Percentiles rank a stretch among this genome's conserved stretches.
phyloP scores from a whole-genome alignment of 2,888 invertebrate species.

The Entomobrya multifasciata region DNA sequence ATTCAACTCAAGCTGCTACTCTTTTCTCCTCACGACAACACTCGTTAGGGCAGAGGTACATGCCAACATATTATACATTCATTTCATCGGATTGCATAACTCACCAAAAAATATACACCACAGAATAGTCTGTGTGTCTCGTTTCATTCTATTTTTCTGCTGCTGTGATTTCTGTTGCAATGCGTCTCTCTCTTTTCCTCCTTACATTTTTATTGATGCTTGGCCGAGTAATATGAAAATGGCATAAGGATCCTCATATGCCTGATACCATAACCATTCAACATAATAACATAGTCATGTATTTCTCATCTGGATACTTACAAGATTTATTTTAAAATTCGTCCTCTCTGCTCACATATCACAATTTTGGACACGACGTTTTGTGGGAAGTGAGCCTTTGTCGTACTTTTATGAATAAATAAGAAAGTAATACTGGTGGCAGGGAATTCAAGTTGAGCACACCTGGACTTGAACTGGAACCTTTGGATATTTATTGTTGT shows the following conservation, averaged over 20 bases:
- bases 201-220: constrained; percentile 53
- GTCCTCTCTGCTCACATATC: neutral
- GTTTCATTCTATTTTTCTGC: constrained; percentile 55
- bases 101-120: constrained; percentile 15
- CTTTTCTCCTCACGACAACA: constrained; percentile 31
- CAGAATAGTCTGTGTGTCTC: constrained; percentile 28
- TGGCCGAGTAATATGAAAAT: neutral
- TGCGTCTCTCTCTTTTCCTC: constrained; percentile 48
- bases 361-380: constrained; percentile 10
- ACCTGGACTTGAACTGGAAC: no score
- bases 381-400: neutral
- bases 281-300: constrained; percentile 16
- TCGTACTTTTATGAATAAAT: constrained; percentile 44
- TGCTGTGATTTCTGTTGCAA: constrained; percentile 65
- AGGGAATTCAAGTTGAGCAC: constrained; percentile 64
- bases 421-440: neutral
- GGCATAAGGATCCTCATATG: neutral
- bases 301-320: no score
- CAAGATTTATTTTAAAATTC: no score
- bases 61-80: constrained; percentile 40
- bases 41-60: neutral
- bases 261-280: neutral
- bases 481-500: constrained; percentile 54
- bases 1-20: constrained; percentile 41
- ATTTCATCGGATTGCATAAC: constrained; percentile 54